These are phyloP conservation scores for Gymnoscopelus braueri DNA, from an alignment of 2,797 vertebrate genomes.

Conservation along the genomic window DNA sequence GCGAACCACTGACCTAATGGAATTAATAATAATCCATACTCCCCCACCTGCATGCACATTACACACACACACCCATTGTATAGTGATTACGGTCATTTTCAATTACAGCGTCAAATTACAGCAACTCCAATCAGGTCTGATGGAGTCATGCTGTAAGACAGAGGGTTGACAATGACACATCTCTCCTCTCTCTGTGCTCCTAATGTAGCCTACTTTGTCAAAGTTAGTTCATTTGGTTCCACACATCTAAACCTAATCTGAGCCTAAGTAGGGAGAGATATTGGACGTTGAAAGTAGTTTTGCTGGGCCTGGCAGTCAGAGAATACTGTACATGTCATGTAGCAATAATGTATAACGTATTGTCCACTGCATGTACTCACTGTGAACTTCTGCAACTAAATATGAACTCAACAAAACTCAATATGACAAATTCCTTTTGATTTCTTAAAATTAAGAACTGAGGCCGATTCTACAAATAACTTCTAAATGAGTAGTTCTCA, in stretches of 20 bases:
- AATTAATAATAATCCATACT: too few species aligned
- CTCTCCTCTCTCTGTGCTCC: neutral
- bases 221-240: conserved; percentile 16
- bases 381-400: neutral
- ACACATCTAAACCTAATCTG: conserved; percentile 30
- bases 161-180: conserved; percentile 30
- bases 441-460: too few species aligned
- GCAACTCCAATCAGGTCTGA: conserved; percentile 53
- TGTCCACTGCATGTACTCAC: neutral
- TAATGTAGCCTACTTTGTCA: conserved; percentile 51
- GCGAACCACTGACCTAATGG: too few species aligned
- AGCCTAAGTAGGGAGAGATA: conserved; percentile 1
- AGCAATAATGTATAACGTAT: neutral
- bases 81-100: conserved; percentile 65
- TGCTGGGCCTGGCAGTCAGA: neutral
- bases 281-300: neutral
- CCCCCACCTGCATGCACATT: too few species aligned
- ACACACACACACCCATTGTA: conserved; percentile 31
- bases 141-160: conserved; percentile 19
- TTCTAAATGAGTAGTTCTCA: too few species aligned
- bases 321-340: neutral
- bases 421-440: too few species aligned
- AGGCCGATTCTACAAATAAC: too few species aligned
- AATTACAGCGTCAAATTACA: conserved; percentile 60
- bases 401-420: too few species aligned